Conservation (phyloP, 2,888 invertebrate genomes). For the Electrophaes corylata region DNA sequence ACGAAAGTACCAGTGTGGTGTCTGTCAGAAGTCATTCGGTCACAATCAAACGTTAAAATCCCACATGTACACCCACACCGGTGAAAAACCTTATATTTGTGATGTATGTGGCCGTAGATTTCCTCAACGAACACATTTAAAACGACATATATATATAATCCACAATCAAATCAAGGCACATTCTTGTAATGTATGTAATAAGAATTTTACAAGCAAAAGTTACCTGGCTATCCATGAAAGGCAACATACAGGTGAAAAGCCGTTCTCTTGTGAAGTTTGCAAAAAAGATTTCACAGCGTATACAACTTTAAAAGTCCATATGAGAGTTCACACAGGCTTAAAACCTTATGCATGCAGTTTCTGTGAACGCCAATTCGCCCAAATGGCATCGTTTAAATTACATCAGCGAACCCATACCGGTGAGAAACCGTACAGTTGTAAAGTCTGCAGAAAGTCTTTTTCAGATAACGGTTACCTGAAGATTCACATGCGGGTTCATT, state of each 20-base stretch:
- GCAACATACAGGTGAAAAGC: conserved; percentile 69
- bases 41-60: conserved; percentile 75
- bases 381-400: conserved; percentile 73
- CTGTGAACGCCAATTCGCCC: conserved; percentile 69
- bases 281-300: conserved; percentile 73
- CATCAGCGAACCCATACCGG: conserved; percentile 74
- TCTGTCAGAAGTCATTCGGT: conserved; percentile 65
- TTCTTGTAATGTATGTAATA: conserved; percentile 64
- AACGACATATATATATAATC: conserved; percentile 71
- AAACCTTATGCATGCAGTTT: conserved; percentile 72
- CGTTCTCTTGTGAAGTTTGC: conserved; percentile 70
- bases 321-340: conserved; percentile 70
- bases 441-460: conserved; percentile 71
- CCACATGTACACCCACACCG: conserved; percentile 71
- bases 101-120: conserved; percentile 71
- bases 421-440: conserved; percentile 65
- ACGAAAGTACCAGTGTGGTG: conserved; percentile 59
- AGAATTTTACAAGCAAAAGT: conserved; percentile 73
- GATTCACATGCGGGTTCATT: conserved; percentile 74
- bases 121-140: conserved; percentile 70
- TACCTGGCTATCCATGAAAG: conserved; percentile 71
- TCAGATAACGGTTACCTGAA: conserved; percentile 76
- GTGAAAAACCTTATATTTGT: conserved; percentile 70
- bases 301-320: conserved; percentile 74
- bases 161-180: conserved; percentile 69